Percentiles rank a stretch among this genome's conserved stretches.
Conservation (phyloP, 2,113 vertebrate species). For the Sorex araneus region DNA sequence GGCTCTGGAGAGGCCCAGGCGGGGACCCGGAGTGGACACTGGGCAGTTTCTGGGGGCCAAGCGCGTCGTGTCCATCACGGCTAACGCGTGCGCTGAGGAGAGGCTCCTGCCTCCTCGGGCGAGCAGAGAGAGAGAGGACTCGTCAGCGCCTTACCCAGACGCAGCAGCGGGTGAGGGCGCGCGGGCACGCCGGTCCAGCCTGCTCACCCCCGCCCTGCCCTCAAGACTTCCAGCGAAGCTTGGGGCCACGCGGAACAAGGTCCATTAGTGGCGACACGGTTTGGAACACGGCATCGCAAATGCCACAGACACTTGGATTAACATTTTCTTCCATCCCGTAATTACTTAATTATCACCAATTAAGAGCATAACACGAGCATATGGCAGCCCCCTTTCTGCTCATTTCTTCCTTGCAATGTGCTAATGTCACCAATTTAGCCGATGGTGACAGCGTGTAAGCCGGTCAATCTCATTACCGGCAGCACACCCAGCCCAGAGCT, state of each 20-base stretch:
- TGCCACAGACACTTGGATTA: slow-evolving; percentile 74
- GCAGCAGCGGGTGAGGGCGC: background rate
- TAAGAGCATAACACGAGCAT: slow-evolving; percentile 73
- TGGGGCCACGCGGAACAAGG: background rate
- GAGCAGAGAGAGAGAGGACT: background rate
- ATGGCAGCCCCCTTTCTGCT: slow-evolving; percentile 73
- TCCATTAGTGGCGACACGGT: slow-evolving; percentile 4
- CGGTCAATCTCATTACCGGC: slow-evolving; percentile 79
- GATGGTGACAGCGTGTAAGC: slow-evolving; percentile 66
- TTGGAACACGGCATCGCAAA: slow-evolving; percentile 73
- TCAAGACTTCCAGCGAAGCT: slow-evolving; percentile 23
- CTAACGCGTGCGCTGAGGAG: background rate
- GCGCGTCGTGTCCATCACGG: too few relatives aligned
- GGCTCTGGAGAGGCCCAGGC: too few relatives aligned
- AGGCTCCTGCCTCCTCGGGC: background rate
- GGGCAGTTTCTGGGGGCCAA: too few relatives aligned
- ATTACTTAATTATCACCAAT: slow-evolving; percentile 82
- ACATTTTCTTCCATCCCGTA: slow-evolving; percentile 65
- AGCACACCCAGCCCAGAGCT: background rate
- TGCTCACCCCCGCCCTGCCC: background rate
- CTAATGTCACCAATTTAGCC: slow-evolving; percentile 67
- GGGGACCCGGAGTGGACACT: too few relatives aligned
- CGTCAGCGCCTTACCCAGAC: background rate
- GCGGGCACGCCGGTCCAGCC: background rate
- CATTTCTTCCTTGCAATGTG: slow-evolving; percentile 69